phyloP scores from a whole-genome alignment of 2,113 vertebrate species.

The Bubo scandiacus region DNA sequence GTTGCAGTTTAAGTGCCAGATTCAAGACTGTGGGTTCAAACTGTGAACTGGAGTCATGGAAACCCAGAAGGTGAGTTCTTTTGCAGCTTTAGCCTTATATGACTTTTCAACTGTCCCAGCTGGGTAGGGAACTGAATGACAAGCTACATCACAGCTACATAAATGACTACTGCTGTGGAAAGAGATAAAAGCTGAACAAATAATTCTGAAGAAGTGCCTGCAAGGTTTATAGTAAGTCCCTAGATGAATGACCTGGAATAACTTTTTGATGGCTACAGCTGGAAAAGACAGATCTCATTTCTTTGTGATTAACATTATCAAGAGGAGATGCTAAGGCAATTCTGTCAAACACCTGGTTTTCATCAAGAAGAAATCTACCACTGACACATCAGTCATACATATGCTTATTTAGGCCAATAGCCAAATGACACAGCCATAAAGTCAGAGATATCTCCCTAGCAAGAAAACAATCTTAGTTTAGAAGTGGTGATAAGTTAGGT shows the following conservation, averaged over 20 bases:
- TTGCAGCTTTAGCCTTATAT: neutral
- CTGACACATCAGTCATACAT: neutral
- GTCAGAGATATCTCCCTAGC: neutral
- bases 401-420: neutral
- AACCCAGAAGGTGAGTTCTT: neutral
- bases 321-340: neutral
- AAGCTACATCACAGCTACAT: neutral
- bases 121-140: neutral
- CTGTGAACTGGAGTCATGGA: neutral
- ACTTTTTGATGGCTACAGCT: neutral
- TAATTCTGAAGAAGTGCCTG: neutral
- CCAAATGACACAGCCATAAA: neutral
- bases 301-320: neutral
- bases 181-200: neutral
- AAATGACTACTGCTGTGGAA: neutral
- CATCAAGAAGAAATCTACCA: neutral
- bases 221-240: neutral
- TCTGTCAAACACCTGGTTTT: neutral
- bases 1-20: neutral
- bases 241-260: neutral
- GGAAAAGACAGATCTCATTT: neutral
- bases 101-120: neutral
- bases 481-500: neutral
- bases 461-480: neutral
- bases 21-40: neutral